Conservation (phyloP, 1,140 invertebrate species). For the Heliconius melpomene region DNA sequence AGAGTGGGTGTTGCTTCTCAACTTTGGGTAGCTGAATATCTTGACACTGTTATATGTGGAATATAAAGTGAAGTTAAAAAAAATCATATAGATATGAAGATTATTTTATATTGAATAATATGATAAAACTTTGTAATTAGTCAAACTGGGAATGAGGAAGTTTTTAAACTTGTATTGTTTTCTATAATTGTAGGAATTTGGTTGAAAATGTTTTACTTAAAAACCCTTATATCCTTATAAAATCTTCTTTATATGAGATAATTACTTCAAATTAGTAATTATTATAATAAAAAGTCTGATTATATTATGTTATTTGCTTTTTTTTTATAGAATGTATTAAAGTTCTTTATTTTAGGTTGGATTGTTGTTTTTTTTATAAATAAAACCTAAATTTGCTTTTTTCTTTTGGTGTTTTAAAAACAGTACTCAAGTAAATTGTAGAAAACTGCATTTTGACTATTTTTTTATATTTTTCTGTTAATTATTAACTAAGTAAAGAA, state of each 20-base stretch:
- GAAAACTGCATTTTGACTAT: neutral
- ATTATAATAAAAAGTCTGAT: conserved; percentile 35
- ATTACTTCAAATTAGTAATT: conserved; percentile 15
- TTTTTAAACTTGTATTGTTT: neutral
- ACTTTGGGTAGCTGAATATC: too few relatives aligned
- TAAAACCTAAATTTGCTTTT: conserved; percentile 15
- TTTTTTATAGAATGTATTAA: conserved; percentile 24
- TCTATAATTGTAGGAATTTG: neutral
- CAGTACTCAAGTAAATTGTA: neutral
- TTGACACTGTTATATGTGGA: too few relatives aligned
- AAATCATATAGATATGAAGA: neutral
- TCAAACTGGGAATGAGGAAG: neutral
- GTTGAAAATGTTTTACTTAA: neutral
- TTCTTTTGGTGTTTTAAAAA: neutral
- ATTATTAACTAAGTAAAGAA: neutral
- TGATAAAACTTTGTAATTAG: neutral
- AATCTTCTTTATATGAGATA: neutral
- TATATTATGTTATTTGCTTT: conserved; percentile 26
- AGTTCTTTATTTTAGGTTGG: conserved; percentile 10
- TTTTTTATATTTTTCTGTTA: neutral
- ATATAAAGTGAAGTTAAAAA: neutral
- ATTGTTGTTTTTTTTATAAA: conserved; percentile 1
- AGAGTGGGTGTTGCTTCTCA: too few relatives aligned
- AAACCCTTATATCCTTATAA: neutral
- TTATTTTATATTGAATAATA: too few relatives aligned